phyloP scores from a whole-genome alignment of 2,113 vertebrate species.

The Blennius ocellaris region DNA sequence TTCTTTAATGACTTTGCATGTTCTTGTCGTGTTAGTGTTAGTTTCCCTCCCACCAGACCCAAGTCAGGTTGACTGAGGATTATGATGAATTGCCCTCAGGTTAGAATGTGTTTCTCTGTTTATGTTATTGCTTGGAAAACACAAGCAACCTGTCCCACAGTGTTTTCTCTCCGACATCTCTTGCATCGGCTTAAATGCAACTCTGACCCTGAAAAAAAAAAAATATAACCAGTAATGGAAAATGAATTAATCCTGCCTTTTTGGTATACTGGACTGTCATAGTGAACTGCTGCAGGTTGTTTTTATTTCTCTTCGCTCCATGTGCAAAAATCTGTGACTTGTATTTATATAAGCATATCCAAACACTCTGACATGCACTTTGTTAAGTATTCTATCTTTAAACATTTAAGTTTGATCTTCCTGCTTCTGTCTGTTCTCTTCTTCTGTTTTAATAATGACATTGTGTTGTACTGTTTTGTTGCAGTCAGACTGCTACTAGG shows the following conservation, averaged over 20 bases:
- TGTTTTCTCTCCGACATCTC: slow-evolving; percentile 27
- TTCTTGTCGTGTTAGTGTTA: slow-evolving; percentile 3
- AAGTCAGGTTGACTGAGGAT: slow-evolving; percentile 15
- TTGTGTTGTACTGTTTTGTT: neutral
- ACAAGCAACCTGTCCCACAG: slow-evolving; percentile 37
- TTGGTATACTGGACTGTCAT: slow-evolving; percentile 29
- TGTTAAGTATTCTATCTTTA: slow-evolving; percentile 23
- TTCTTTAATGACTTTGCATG: slow-evolving; percentile 28
- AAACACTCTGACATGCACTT: slow-evolving; percentile 10
- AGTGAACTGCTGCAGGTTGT: slow-evolving; percentile 46
- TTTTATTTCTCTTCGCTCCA: slow-evolving; percentile 44
- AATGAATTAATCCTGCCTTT: slow-evolving; percentile 47
- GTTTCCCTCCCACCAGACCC: neutral
- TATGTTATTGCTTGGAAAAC: slow-evolving; percentile 34
- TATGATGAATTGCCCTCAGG: slow-evolving; percentile 22
- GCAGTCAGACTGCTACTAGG: neutral
- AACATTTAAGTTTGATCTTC: neutral
- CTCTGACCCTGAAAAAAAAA: slow-evolving; percentile 53
- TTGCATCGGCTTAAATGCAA: slow-evolving; percentile 34
- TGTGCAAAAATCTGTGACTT: slow-evolving; percentile 30
- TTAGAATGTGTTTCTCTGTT: slow-evolving; percentile 56
- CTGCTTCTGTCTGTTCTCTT: neutral
- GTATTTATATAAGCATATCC: slow-evolving; percentile 11
- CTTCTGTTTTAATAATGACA: neutral
- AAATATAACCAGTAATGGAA: slow-evolving; percentile 38